Evolutionary conservation across 2,888 invertebrate genomes (phyloP), one percentile per base, ranked within the genome.

Genomic region (Andrena minutula): DNA sequence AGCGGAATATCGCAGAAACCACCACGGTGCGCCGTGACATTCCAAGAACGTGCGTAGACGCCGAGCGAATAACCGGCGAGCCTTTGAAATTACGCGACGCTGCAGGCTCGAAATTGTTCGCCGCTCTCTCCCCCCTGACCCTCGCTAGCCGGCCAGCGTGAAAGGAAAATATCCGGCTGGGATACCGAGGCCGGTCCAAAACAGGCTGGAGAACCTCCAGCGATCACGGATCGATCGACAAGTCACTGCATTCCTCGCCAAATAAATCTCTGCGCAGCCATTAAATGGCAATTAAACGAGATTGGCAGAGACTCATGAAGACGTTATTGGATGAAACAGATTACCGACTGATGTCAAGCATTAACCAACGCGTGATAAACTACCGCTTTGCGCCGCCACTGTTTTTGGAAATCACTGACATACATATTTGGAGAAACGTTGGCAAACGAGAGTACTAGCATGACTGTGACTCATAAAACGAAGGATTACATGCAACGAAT

Each of bases 51-150:
- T 51, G 61, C 63, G 47, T 68, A 51, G 63, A 61, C 66, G 61
- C 51, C 70, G 53, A 49, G 69, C 65, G 64, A 79, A 76, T 79
- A 73, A 79, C 76, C 70, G 20, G 74, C 75, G 79, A 32, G 66
- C 79, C 73, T 84, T 79, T 68, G 68, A 78, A 78, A 78, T 78
- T 75, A 64, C 64, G 72, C 68, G 58, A 23, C 53, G 60, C 82
- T 51, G 65, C 12, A 63, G 56, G 56, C 56, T 73, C 70, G 63
- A 75, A 83, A 82, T 72, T 68, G 35, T 65, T 72, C 63, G 26
- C 30, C 26, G 49, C 30, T 28, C 26, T 5, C 20, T 30, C 73
- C 23, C 66, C 63, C 23, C 77, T 72, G 60, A 28, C 58, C 56
- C 16, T 10, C 8, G 65, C 35, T 41, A 12, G 23, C 26, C 26